phyloP scores from a whole-genome alignment of 2,797 vertebrate species.

The Mormyrus hasselquistii region DNA sequence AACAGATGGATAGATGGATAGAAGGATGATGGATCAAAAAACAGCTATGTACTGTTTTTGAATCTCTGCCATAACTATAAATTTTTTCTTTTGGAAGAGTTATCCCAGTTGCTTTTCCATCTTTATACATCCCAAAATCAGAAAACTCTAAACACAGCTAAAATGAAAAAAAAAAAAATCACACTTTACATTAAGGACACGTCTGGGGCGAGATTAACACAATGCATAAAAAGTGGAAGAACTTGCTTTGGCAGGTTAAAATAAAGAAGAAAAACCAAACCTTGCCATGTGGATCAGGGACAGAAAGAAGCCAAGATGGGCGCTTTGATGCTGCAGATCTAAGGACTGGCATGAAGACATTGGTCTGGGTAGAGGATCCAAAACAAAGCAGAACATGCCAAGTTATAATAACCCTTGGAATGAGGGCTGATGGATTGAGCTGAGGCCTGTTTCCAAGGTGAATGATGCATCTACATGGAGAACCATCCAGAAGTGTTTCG shows the following conservation, averaged over 20 bases:
- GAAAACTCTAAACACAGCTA: neutral
- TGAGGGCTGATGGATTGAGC: neutral
- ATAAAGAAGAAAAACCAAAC: neutral
- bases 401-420: neutral
- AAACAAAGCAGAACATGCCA: neutral
- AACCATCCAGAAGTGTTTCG: neutral
- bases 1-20: neutral
- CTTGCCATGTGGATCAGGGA: neutral
- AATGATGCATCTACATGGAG: neutral
- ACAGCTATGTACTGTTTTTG: neutral
- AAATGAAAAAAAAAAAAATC: neutral
- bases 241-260: neutral
- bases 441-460: neutral
- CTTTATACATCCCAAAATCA: neutral
- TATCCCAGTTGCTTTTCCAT: neutral
- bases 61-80: neutral
- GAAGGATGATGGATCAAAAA: neutral
- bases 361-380: neutral
- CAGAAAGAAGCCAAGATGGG: neutral
- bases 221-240: neutral
- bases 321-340: neutral
- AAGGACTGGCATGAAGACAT: neutral
- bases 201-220: neutral
- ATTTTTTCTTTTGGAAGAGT: neutral
- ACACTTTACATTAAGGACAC: neutral